Evolutionary conservation across 2,888 invertebrate species (phyloP).

Genomic region (Teleiodes luculella): DNA sequence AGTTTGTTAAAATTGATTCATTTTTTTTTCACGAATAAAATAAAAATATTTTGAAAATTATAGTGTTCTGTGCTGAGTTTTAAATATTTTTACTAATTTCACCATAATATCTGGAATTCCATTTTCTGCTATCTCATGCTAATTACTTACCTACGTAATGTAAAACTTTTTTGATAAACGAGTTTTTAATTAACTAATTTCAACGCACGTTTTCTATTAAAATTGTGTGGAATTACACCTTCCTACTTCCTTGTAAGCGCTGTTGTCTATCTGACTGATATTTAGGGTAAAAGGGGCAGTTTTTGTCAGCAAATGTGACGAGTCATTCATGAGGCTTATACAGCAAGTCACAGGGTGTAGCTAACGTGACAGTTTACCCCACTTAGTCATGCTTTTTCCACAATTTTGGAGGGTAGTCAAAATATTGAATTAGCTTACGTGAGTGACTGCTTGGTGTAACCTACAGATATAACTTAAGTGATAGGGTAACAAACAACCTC

Average conservation of each 20-base stretch:
- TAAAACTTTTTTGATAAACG: slow-evolving; percentile 31
- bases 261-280: slow-evolving; percentile 21
- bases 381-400: slow-evolving; percentile 33
- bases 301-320: slow-evolving; percentile 38
- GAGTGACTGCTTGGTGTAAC: too few species aligned
- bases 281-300: slow-evolving; percentile 39
- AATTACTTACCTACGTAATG: slow-evolving; percentile 26
- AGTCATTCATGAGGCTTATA: slow-evolving; percentile 29
- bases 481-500: too few species aligned
- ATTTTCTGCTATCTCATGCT: slow-evolving; percentile 16
- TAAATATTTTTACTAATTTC: too few species aligned
- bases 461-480: too few species aligned
- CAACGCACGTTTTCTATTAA: slow-evolving; percentile 36
- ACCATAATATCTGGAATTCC: neutral
- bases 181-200: slow-evolving; percentile 43
- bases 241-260: neutral
- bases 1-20: too few species aligned
- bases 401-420: neutral
- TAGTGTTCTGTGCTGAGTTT: too few species aligned
- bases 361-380: slow-evolving; percentile 28
- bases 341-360: slow-evolving; percentile 38
- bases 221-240: slow-evolving; percentile 13
- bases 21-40: too few species aligned
- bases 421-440: too few species aligned
- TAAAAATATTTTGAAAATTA: too few species aligned